These are phyloP conservation scores for Zaprionus taronus DNA, from an alignment of 1,140 invertebrate species.

Conservation along the genomic window DNA sequence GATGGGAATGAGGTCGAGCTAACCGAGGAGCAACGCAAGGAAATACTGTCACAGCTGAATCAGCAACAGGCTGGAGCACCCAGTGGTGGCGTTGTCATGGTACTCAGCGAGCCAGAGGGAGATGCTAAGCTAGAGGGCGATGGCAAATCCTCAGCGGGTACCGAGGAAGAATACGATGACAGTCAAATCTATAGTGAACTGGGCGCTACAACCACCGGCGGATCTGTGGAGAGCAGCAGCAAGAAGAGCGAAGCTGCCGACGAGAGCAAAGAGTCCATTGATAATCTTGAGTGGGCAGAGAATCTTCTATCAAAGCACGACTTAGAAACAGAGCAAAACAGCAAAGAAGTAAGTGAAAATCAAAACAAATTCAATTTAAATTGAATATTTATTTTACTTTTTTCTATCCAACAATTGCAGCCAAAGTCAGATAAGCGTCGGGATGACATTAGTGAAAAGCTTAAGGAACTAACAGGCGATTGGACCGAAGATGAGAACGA, in stretches of 20 bases:
- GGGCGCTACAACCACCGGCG: slow-evolving; percentile 31
- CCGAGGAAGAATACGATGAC: slow-evolving; percentile 76
- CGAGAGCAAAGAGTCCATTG: slow-evolving; percentile 77
- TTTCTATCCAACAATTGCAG: slow-evolving; percentile 32
- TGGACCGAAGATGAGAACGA: slow-evolving; percentile 83
- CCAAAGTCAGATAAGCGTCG: slow-evolving; percentile 66
- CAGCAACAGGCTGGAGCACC: slow-evolving; percentile 74
- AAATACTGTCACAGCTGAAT: slow-evolving; percentile 80
- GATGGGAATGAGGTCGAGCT: slow-evolving; percentile 81
- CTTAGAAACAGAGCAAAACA: slow-evolving; percentile 64
- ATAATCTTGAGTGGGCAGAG: slow-evolving; percentile 81
- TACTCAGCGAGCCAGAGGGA: slow-evolving; percentile 73
- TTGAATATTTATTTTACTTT: not conserved
- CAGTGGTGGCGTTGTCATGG: slow-evolving; percentile 82
- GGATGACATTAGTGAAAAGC: slow-evolving; percentile 78
- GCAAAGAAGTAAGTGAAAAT: slow-evolving; percentile 62
- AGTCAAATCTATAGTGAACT: slow-evolving; percentile 76
- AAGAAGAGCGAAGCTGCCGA: slow-evolving; percentile 59
- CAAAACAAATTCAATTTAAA: not conserved
- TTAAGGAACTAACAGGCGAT: slow-evolving; percentile 81
- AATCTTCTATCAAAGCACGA: slow-evolving; percentile 76
- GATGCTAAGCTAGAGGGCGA: slow-evolving; percentile 54
- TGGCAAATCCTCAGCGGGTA: slow-evolving; percentile 57
- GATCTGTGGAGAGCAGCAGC: slow-evolving; percentile 51
- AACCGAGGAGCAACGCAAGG: slow-evolving; percentile 79